Base-by-base conservation (phyloP, 2,797 vertebrate species). In the Diglossa cyanea region DNA sequence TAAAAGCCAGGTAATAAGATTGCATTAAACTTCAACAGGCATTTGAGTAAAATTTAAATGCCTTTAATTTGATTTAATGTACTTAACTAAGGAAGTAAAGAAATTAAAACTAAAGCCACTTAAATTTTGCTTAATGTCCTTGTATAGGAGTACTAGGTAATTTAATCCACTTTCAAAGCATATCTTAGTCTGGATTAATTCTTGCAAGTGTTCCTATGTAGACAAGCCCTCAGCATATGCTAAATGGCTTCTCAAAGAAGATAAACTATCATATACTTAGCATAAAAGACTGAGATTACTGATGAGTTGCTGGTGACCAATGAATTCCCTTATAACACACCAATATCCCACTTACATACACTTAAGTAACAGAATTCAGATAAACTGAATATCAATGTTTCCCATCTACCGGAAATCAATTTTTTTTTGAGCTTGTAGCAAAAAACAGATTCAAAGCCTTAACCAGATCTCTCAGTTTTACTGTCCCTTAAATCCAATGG, bases 61-160 rank as follows among this genome's bases (percentile, higher is more conserved):
- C 14, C 54, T 93, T 86, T 83, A 70, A 86, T 88, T 95, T 88
- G 15, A 91, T 87, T 78, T 78, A 73, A 53, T 21, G 19, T 83
- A 74, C 72, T 94, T 89, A 92, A 91, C 62, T 47, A 31, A 77
- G 50, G 30, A 90, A 86, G 50, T 26, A 86, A 84, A 82, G 54
- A 91, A 91, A 87, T 28, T 53, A 76, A 80, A 93, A 88, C 33
- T 63, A 92, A 93, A 94, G 77, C 78, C 89, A 89, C 57, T 90
- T 93, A 91, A 95, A 76, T 75, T 91, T 77, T 70, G 20, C 60
- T 90, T 60, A 57, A 92, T 71, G 44, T 66, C 53, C 42, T 58
- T 75, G 16, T 61, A 77, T 12, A 79, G 17, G 10, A 82, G 33
- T 28, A 47, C 57, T 50, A 37, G 33, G 31, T 47, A 54, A 94